phyloP scores from a whole-genome alignment of 1,140 invertebrate genomes.

The Frieseomelitta varia region DNA sequence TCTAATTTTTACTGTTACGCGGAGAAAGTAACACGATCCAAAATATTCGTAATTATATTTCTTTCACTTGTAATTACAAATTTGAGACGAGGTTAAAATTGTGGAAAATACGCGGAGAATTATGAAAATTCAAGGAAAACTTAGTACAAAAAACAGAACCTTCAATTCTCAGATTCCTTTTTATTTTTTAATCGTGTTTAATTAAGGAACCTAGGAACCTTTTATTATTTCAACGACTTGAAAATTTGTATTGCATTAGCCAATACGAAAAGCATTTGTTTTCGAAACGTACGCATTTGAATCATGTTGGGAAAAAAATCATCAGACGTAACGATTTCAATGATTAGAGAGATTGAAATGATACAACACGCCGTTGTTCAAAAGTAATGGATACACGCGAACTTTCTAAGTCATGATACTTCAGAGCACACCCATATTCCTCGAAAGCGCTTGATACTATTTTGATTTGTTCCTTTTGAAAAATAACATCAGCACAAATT shows the following conservation, averaged over 20 bases:
- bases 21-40: too few relatives aligned
- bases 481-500: neutral
- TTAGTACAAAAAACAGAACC: too few relatives aligned
- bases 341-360: neutral
- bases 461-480: neutral
- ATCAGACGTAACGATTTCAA: neutral
- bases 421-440: neutral
- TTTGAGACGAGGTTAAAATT: too few relatives aligned
- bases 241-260: neutral
- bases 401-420: neutral
- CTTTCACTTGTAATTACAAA: neutral
- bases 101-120: too few relatives aligned
- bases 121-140: too few relatives aligned
- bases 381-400: neutral
- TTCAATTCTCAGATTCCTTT: neutral
- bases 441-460: neutral
- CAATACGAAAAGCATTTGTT: neutral
- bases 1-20: too few relatives aligned
- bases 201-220: neutral
- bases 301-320: neutral
- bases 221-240: neutral
- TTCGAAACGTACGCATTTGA: neutral
- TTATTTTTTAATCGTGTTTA: neutral
- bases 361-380: neutral
- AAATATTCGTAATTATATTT: neutral